Evolutionary conservation across 92 coral and sea anemone species (phyloP), one percentile per base, ranked within the genome.

Genomic region (Heteractis magnifica): DNA sequence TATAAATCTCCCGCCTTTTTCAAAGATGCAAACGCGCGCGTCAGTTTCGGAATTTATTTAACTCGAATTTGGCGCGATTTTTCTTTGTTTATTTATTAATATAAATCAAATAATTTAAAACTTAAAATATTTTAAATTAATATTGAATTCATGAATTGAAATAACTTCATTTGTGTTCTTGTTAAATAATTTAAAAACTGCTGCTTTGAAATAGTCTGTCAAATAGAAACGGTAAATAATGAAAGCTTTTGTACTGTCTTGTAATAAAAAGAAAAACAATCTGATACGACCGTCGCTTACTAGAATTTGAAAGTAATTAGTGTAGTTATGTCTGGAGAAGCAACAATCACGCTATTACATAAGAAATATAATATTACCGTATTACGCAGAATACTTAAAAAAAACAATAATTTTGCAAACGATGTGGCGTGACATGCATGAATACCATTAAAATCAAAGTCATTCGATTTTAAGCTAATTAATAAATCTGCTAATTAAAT

Each of bases 1-100:
- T 34, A 34, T 10, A 26, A 68, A 23, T 68, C 23, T 81, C 84
- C 84, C 84, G 84, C 84, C 62, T 59, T 81, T 81, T 81, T 81
- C 71, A 53, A 55, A 49, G 26, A 68, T 23, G n/a, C 21, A 4
- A 51, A 49, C 13, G 50, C 65, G 58, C 49, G 77, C 68, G 77
- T 77, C 48, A 52, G 77, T 68, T 81, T 50, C 16, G 53, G 34
- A 55, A 1, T 77, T 62, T 50, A 15, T 49, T 49, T 41, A 79
- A 53, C 12, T 64, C 34, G 49, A 26, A 68, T 18, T 62, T 62
- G 70, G 70, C 10, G 70, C 70, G 70, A 16, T 5, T 18, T 20
- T 68, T 3, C 15, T 26, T 23, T 68, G 15, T 68, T 6, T 12
- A 68, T 26, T 68, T 8, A 68, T 21, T 26, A 68, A 2, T 23